A percentile compares a stretch with the other conserved stretches of the same genome.
These are phyloP conservation scores for Microtus oregoni DNA, from an alignment of 2,113 vertebrate species.

Conservation along the genomic window DNA sequence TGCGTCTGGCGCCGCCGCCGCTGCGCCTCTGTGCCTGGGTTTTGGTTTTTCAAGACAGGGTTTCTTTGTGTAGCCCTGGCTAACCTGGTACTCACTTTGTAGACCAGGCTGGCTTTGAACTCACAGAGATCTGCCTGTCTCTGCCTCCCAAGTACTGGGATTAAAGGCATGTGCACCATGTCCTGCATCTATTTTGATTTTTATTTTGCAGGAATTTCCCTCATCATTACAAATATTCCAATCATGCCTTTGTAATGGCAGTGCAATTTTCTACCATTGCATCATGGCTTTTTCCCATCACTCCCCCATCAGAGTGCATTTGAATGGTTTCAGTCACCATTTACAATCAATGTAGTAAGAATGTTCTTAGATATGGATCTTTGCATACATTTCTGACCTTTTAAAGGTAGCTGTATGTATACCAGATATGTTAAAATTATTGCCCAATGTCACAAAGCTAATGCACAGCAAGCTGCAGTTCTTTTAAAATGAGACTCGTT, in stretches of 20 bases:
- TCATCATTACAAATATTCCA: not conserved
- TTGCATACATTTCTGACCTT: not conserved
- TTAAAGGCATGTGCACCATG: not conserved
- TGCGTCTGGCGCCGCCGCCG: no score
- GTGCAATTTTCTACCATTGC: not conserved
- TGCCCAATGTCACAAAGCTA: not conserved
- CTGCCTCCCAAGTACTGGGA: not conserved
- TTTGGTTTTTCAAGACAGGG: no score
- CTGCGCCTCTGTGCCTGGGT: no score
- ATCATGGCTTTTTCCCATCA: conserved; percentile 6
- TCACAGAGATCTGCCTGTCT: not conserved
- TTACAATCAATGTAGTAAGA: conserved; percentile 27
- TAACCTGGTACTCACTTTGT: not conserved
- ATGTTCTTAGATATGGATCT: not conserved
- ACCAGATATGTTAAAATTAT: not conserved
- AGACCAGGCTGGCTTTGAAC: not conserved
- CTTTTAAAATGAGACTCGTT: not conserved
- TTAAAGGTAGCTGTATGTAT: not conserved
- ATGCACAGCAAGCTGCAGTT: not conserved
- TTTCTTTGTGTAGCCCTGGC: not conserved
- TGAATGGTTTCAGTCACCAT: conserved; percentile 3
- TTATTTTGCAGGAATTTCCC: conserved; percentile 3
- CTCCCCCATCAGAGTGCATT: not conserved
- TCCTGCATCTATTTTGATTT: conserved; percentile 2
- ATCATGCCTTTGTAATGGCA: conserved; percentile 19